A percentile compares a stretch with the other conserved stretches of the same genome.
Evolutionary conservation across 2,888 invertebrate genomes (phyloP).

Genomic region (Cosmopolites sordidus): DNA sequence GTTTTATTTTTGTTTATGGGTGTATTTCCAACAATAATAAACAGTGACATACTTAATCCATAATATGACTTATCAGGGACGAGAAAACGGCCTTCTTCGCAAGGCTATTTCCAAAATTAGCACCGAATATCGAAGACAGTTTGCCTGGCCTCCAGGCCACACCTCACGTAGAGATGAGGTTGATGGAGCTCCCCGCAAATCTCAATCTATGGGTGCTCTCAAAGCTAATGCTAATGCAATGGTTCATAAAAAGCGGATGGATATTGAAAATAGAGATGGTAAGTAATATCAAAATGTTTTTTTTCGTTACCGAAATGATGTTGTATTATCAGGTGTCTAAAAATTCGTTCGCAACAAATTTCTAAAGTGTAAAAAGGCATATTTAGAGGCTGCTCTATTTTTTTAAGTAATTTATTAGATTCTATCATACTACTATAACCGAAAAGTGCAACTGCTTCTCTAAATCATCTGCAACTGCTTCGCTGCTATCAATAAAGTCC

Average conservation of each 20-base stretch:
- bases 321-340: too few relatives aligned
- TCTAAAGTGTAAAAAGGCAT: too few relatives aligned
- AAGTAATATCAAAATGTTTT: constrained; percentile 21
- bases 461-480: too few relatives aligned
- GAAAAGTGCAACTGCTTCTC: too few relatives aligned
- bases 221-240: constrained; percentile 55
- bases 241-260: constrained; percentile 49
- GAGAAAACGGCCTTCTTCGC: constrained; percentile 62
- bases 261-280: constrained; percentile 48
- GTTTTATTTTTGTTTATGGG: too few relatives aligned
- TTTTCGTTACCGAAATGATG: too few relatives aligned
- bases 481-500: too few relatives aligned
- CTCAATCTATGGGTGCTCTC: constrained; percentile 82
- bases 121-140: constrained; percentile 86
- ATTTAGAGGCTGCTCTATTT: too few relatives aligned
- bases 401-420: too few relatives aligned
- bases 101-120: constrained; percentile 70
- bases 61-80: constrained; percentile 35
- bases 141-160: constrained; percentile 73
- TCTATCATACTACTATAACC: too few relatives aligned
- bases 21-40: neutral
- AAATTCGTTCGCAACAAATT: too few relatives aligned
- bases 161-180: constrained; percentile 48
- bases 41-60: neutral
- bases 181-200: constrained; percentile 67